Conservation (phyloP, 2,888 invertebrate genomes). For the Standfussiana lucernea region DNA sequence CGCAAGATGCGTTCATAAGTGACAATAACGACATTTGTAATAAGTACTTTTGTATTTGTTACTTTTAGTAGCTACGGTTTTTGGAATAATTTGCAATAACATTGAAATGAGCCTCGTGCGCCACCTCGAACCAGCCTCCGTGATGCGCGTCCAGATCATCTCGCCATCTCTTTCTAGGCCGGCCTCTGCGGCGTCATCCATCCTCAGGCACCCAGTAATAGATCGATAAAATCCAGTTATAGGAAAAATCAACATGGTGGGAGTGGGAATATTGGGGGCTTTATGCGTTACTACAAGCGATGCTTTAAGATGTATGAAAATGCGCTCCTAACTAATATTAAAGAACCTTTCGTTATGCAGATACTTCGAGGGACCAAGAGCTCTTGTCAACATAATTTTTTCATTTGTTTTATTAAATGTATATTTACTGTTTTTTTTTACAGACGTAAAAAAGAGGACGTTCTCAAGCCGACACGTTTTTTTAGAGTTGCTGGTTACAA, state of each 20-base stretch:
- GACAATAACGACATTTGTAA: not conserved
- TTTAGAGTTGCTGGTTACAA: not conserved
- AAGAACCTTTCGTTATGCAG: not conserved
- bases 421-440: not conserved
- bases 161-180: too few species aligned
- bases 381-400: not conserved
- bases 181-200: too few species aligned
- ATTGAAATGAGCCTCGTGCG: too few species aligned
- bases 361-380: not conserved
- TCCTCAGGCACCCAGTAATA: too few species aligned
- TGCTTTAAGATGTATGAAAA: not conserved
- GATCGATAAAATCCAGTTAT: not conserved
- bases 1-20: constrained; percentile 12
- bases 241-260: not conserved
- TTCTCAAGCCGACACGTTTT: not conserved
- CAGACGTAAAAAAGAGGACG: not conserved
- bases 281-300: too few species aligned
- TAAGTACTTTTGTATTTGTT: not conserved
- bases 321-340: not conserved
- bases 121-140: too few species aligned
- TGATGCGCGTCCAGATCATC: too few species aligned
- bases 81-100: not conserved
- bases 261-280: not conserved
- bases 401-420: not conserved
- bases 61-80: not conserved